A percentile compares a stretch with the other conserved stretches of the same genome.
Evolutionary conservation across 2,797 vertebrate genomes (phyloP).

Genomic region (Spondyliosoma cantharus): DNA sequence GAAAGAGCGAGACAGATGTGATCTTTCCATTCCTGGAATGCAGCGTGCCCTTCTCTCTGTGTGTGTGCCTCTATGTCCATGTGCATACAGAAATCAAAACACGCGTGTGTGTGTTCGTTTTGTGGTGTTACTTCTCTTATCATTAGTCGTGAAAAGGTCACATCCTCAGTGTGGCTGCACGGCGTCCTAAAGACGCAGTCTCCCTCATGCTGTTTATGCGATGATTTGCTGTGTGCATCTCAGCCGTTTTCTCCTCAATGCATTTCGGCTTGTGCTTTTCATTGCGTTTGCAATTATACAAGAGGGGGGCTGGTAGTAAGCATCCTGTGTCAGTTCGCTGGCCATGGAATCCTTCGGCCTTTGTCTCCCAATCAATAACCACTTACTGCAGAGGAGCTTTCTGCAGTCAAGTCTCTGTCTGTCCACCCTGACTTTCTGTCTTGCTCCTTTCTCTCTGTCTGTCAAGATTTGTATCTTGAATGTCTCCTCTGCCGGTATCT

Average conservation of each 20-base stretch:
- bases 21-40: conserved; percentile 59
- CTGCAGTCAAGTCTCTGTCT: conserved; percentile 63
- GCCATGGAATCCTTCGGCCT: conserved; percentile 60
- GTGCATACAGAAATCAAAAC: conserved; percentile 13
- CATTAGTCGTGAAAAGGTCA: conserved; percentile 74
- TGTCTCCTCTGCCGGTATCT: conserved; percentile 47
- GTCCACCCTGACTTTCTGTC: conserved; percentile 44
- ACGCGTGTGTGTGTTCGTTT: conserved; percentile 34
- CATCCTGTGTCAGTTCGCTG: conserved; percentile 50
- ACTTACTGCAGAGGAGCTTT: conserved; percentile 76
- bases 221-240: not conserved
- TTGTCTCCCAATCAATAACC: conserved; percentile 78
- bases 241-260: conserved; percentile 15
- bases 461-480: conserved; percentile 47
- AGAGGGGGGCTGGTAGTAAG: conserved; percentile 35
- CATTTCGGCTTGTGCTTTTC: conserved; percentile 25
- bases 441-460: conserved; percentile 32
- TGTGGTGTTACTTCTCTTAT: conserved; percentile 59
- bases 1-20: conserved; percentile 58
- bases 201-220: not conserved
- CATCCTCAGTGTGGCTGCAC: conserved; percentile 7
- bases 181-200: not conserved
- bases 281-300: conserved; percentile 43
- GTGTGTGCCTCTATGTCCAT: conserved; percentile 17
- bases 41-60: not conserved